These are phyloP conservation scores for Aegithalos caudatus DNA, from an alignment of 2,113 vertebrate species.

Conservation along the genomic window DNA sequence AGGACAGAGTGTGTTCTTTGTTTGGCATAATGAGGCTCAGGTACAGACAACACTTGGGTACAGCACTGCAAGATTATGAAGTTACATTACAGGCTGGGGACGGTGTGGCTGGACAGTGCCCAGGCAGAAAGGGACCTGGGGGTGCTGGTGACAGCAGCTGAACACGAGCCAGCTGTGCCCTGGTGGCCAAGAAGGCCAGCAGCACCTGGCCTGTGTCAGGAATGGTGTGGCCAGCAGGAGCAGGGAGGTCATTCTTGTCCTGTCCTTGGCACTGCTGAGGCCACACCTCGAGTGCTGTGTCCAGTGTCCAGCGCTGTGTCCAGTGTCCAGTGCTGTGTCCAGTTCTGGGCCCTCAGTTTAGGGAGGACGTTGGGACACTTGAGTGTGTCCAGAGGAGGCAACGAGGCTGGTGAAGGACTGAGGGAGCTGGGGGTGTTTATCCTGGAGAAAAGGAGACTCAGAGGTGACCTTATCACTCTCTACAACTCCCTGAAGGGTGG, in stretches of 20 bases:
- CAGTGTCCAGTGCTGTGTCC: too few species aligned
- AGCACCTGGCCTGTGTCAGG: background rate
- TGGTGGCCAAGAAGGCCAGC: background rate
- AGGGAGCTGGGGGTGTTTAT: background rate
- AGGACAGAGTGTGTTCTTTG: background rate
- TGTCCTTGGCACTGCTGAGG: too few species aligned
- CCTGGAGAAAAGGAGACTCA: background rate
- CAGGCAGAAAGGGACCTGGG: background rate
- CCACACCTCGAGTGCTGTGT: too few species aligned
- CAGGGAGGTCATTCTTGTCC: too few species aligned
- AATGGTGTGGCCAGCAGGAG: too few species aligned
- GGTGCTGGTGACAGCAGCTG: background rate
- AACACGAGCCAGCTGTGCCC: background rate
- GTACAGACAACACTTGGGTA: background rate
- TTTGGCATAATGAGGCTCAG: background rate
- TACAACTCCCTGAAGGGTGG: background rate
- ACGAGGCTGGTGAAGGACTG: too few species aligned
- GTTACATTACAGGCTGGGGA: background rate
- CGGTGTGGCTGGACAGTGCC: background rate
- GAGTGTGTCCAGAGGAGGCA: too few species aligned
- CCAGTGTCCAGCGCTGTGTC: too few species aligned
- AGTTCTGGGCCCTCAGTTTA: too few species aligned
- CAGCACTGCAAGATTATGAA: background rate
- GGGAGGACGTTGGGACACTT: too few species aligned
- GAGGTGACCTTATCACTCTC: background rate